phyloP scores from a whole-genome alignment of 2,113 vertebrate genomes.

The Macquaria ambigua region DNA sequence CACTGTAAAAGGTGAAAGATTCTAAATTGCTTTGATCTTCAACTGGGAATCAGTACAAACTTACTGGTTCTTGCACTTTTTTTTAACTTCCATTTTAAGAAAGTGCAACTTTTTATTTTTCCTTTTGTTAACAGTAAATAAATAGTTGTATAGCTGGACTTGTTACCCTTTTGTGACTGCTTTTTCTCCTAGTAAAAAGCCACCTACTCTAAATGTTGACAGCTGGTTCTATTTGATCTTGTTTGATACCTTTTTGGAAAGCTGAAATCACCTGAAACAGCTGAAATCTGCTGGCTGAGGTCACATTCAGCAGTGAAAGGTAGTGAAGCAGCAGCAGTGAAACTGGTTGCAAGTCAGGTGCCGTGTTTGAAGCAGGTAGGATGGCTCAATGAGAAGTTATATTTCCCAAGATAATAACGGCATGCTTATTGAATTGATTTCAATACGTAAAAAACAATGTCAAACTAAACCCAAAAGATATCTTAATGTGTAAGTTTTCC shows the following conservation, averaged over 20 bases:
- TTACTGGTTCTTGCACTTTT: not conserved
- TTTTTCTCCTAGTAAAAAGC: constrained; percentile 5
- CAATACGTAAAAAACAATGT: constrained; percentile 5
- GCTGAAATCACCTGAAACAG: constrained; percentile 3
- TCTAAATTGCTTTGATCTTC: not conserved
- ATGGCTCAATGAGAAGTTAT: not conserved
- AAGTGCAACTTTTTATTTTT: constrained; percentile 50
- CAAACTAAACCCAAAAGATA: not conserved
- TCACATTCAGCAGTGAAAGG: constrained; percentile 35
- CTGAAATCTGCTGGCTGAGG: constrained; percentile 1
- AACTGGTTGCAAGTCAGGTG: not conserved
- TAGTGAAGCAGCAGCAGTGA: not conserved
- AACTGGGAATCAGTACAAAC: not conserved
- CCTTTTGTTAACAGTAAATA: constrained; percentile 29
- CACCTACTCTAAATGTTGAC: not conserved
- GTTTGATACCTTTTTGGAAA: not conserved
- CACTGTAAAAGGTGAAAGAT: constrained; percentile 7
- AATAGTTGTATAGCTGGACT: not conserved
- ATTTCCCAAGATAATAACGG: not conserved
- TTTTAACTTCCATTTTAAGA: not conserved
- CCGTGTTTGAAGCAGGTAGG: constrained; percentile 5
- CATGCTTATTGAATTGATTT: constrained; percentile 21
- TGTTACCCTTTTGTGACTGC: not conserved
- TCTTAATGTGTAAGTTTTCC: not conserved
- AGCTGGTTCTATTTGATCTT: not conserved